phyloP scores from a whole-genome alignment of 1,140 invertebrate genomes.

The Dermatophagoides farinae region DNA sequence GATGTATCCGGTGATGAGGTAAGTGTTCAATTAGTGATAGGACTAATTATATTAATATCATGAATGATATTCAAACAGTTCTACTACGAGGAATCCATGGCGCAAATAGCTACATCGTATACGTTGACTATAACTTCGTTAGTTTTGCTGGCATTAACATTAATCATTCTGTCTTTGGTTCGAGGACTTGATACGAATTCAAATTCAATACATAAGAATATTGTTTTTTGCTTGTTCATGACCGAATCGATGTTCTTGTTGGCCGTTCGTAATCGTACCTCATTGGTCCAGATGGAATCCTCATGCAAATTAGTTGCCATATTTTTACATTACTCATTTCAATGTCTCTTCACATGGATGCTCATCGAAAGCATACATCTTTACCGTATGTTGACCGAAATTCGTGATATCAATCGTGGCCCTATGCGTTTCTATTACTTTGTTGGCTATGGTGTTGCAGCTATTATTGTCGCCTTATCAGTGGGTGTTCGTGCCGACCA shows the following conservation, averaged over 20 bases:
- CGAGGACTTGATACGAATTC: constrained; percentile 63
- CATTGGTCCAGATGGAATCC: constrained; percentile 44
- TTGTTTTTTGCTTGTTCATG: constrained; percentile 66
- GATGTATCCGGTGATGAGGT: constrained; percentile 30
- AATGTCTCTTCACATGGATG: constrained; percentile 70
- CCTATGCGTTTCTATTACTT: constrained; percentile 82
- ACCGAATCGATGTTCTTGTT: constrained; percentile 65
- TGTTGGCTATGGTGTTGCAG: constrained; percentile 82
- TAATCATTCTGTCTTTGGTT: constrained; percentile 53
- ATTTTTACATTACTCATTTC: constrained; percentile 73
- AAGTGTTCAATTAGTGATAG: neutral
- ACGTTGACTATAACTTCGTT: constrained; percentile 51
- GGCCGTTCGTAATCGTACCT: constrained; percentile 51
- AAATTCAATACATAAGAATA: constrained; percentile 80
- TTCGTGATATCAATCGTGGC: constrained; percentile 86
- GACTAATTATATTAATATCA: neutral
- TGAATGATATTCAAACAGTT: constrained; percentile 13
- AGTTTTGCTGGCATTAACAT: constrained; percentile 37
- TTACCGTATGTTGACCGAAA: constrained; percentile 80
- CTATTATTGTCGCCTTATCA: constrained; percentile 67
- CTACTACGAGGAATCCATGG: constrained; percentile 31
- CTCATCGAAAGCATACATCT: constrained; percentile 76
- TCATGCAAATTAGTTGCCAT: constrained; percentile 76
- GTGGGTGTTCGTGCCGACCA: constrained; percentile 82
- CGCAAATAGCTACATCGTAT: constrained; percentile 68